phyloP scores from a whole-genome alignment of 2,797 vertebrate genomes.

The Apogon talboti region DNA sequence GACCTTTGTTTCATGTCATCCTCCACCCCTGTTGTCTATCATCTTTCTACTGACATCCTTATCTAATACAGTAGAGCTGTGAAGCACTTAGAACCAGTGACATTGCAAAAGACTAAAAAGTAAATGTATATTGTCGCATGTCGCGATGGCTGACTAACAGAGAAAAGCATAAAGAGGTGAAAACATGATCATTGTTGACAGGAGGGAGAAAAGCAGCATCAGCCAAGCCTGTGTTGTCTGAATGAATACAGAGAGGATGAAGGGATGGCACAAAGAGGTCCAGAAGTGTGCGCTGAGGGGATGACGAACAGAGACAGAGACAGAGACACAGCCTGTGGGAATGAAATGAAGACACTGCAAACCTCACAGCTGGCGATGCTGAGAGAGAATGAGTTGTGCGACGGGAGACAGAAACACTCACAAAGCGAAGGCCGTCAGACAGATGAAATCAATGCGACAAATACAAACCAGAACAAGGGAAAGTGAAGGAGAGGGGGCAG shows the following conservation, averaged over 20 bases:
- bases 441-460: background rate
- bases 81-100: too few species aligned
- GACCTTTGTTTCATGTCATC: too few species aligned
- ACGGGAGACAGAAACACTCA: background rate
- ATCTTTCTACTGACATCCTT: too few species aligned
- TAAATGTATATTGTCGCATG: too few species aligned
- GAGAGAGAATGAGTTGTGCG: background rate
- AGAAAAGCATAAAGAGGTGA: background rate
- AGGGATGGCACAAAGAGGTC: background rate
- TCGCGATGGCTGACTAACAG: background rate
- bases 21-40: too few species aligned
- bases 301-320: slow-evolving; percentile 2
- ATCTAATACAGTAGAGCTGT: too few species aligned
- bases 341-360: background rate
- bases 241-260: slow-evolving; percentile 6
- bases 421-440: background rate
- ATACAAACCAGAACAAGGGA: background rate
- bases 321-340: background rate
- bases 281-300: background rate
- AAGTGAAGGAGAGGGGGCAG: background rate
- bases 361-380: background rate
- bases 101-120: too few species aligned
- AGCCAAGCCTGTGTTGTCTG: background rate
- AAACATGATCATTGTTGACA: slow-evolving; percentile 9
- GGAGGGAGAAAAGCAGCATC: background rate